Base-by-base conservation (phyloP, 2,797 vertebrate species). In the Sciaenops ocellatus region DNA sequence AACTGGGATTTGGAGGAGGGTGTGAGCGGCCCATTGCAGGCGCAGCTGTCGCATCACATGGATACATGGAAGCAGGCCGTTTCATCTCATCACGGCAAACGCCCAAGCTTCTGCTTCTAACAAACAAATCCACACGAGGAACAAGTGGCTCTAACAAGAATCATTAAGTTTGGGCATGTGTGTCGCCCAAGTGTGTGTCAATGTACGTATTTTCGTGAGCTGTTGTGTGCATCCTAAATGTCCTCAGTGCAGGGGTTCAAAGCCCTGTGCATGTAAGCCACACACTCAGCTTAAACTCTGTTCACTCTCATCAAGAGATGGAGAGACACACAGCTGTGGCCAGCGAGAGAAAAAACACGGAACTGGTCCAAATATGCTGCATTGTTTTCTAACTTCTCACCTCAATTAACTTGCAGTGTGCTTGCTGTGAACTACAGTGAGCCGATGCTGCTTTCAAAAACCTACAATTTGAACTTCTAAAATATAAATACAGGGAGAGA, bases 271-370 rank as follows among this genome's bases (percentile, higher is more conserved):
- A 83, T 85, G 71, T 84, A 86, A 90, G 87, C 86, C 69, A 69
- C 74, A 87, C 84, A 82, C 80, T 83, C 74, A 84, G 79, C 70
- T 92, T 86, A 82, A 83, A 80, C 84, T 81, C 73, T 74, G 76
- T 76, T 89, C 71, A 55, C 52, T 26, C 50, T 90, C 86, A 90
- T 90, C 88, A 79, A 83, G 90, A 91, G 80, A 69, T 78, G 87
- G 70, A 81, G 73, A n/a, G 73, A 87, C 68, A 83, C 80, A 66
- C 90, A 93, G 89, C 90, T 93, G 90, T 80, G 81, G 92, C 86
- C 59, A 62, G 74, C 78, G 79, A 79, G 64, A 76, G 67, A 34
- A 78, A 85, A 90, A 91, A 90, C 65, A 81, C 83, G 80, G 80
- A 90, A 78, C 69, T 66, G 47, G 75, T 87, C 81, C 76, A 89